A percentile compares a stretch with the other conserved stretches of the same genome.
phyloP scores from a whole-genome alignment of 2,888 invertebrate species.

The Ecdyonurus torrentis region DNA sequence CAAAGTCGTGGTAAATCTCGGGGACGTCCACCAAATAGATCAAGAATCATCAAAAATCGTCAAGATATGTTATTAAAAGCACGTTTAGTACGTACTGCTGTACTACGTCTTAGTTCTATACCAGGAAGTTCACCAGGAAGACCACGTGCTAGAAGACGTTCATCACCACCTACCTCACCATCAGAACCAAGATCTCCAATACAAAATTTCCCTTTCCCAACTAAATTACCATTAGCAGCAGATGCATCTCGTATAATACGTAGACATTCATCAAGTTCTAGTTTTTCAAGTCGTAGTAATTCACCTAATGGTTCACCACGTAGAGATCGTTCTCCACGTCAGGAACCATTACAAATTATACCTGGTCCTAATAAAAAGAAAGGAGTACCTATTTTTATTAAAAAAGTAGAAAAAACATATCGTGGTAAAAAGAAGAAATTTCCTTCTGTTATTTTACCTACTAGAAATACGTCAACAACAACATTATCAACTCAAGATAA shows the following conservation, averaged over 20 bases:
- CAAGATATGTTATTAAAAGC: conserved; percentile 35
- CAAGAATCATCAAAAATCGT: conserved; percentile 8
- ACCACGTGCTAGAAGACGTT: neutral
- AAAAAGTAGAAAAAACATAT: neutral
- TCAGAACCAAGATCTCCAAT: neutral
- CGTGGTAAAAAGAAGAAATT: neutral
- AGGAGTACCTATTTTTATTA: neutral
- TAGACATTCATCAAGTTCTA: conserved; percentile 68
- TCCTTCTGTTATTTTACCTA: neutral
- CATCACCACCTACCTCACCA: neutral
- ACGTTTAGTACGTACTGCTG: conserved; percentile 41
- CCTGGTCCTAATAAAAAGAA: neutral
- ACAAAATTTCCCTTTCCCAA: neutral
- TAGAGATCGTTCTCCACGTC: neutral
- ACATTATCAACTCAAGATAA: neutral
- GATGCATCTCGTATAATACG: conserved; percentile 68
- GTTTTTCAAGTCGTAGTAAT: conserved; percentile 20
- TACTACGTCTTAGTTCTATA: conserved; percentile 33
- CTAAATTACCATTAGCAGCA: conserved; percentile 22
- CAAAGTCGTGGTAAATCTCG: too few species aligned
- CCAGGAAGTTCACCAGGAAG: neutral
- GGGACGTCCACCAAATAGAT: too few species aligned
- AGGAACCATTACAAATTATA: neutral
- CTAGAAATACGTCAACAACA: neutral
- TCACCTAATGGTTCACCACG: conserved; percentile 11